phyloP scores from a whole-genome alignment of 2,113 vertebrate species.

The Perccottus glenii region DNA sequence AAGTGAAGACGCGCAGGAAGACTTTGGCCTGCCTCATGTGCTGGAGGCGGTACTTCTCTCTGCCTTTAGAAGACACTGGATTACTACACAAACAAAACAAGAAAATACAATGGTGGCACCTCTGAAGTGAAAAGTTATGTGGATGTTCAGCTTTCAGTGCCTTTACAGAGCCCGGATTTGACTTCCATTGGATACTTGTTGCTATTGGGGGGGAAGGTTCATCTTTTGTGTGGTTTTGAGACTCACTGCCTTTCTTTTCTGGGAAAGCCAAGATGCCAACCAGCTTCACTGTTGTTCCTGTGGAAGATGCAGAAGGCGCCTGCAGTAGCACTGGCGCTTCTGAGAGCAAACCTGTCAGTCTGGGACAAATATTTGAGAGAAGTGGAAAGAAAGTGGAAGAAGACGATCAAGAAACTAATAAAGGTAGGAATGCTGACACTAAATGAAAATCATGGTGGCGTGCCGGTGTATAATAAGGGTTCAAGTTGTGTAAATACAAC shows the following conservation, averaged over 20 bases:
- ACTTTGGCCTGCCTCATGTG: constrained; percentile 58
- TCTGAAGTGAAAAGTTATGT: constrained; percentile 21
- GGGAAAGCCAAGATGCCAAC: constrained; percentile 65
- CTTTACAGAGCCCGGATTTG: not conserved
- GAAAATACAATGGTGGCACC: constrained; percentile 8
- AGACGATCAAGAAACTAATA: constrained; percentile 20
- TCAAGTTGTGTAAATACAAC: not conserved
- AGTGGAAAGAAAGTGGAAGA: constrained; percentile 11
- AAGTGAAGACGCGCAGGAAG: constrained; percentile 26
- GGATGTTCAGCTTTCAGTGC: constrained; percentile 16
- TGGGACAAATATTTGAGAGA: constrained; percentile 54
- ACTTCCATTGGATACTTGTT: constrained; percentile 2
- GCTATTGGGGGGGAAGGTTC: constrained; percentile 8
- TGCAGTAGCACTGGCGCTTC: constrained; percentile 9
- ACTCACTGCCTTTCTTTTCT: not conserved
- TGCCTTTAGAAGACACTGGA: constrained; percentile 38
- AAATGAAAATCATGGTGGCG: not conserved
- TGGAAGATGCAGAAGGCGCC: constrained; percentile 56
- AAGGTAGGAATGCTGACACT: constrained; percentile 44
- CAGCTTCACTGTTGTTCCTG: constrained; percentile 74
- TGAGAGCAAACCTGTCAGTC: constrained; percentile 31
- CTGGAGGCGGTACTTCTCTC: constrained; percentile 42
- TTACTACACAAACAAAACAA: constrained; percentile 23
- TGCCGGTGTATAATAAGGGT: not conserved
- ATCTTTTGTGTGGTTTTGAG: not conserved